Base-by-base conservation (phyloP, 1,140 invertebrate genomes). In the Meloidogyne floridensis region DNA sequence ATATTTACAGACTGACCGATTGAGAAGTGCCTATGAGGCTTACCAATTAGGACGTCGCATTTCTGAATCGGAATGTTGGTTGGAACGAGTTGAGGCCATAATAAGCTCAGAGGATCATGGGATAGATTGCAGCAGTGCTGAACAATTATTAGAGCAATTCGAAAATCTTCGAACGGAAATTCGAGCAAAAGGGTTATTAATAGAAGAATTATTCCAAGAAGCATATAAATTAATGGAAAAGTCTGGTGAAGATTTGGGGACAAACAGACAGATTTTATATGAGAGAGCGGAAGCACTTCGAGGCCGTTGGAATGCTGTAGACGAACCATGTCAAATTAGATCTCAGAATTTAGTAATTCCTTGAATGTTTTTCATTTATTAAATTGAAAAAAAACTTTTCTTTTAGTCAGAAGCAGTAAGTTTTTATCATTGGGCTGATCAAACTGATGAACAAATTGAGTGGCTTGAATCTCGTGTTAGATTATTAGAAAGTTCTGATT, bases 381-480 rank as follows among this genome's bases (percentile, higher is more conserved):
- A 47, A 47, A 47, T 47, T 47, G 7, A 47, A 47, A 47, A 47
- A 47, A 6, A 47, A 32, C 32, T 32, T 32, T 32, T 47, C 7
- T 47, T 47, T 47, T 47, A 47, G 47, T 94, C 96, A 88, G 95
- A 96, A 86, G 94, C 95, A 0, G 92, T 94, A 15, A 91, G 94
- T 18, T 88, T 96, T 32, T 95, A 96, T 87, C 94, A 95, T 87
- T 95, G 95, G 89, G 70, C 82, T 1, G 80, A 90, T 91, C 97
- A 99, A 91, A 94, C 98, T 73, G 97, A 98, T 90, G 97, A 99
- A 91, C 97, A 99, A 91, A 95, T 97, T 86, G 91, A 98, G 7
- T 99, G 97, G 97, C 95, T 99, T 81, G 93, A 93, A 59, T 97
- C 99, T 90, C 98, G 98, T 91, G 94, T 98, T 93, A 95, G 96